phyloP scores from a whole-genome alignment of 2,888 invertebrate genomes.

The Tribolium freemani region DNA sequence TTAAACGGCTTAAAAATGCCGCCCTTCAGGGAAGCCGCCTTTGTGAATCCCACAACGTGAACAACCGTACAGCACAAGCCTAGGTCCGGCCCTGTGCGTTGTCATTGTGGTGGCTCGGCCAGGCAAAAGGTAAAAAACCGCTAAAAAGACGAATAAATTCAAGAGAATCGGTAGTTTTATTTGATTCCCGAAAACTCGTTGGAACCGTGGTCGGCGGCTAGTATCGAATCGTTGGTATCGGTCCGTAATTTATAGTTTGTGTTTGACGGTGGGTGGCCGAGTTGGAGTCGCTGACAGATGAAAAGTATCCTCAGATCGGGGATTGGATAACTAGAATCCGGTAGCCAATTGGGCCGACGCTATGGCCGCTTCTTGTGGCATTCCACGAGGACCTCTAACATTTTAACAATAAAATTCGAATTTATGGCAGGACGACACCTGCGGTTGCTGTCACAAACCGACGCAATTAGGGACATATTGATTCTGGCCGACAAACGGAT shows the following conservation, averaged over 20 bases:
- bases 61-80: too few species aligned
- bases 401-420: conserved; percentile 41
- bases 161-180: conserved; percentile 55
- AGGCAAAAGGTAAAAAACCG: not conserved
- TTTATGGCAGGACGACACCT: conserved; percentile 48
- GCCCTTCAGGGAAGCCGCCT: too few species aligned
- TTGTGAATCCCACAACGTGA: too few species aligned
- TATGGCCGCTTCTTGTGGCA: conserved; percentile 58
- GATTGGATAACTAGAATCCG: conserved; percentile 69
- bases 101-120: not conserved
- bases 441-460: conserved; percentile 43
- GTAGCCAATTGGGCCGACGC: conserved; percentile 68
- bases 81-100: not conserved
- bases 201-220: conserved; percentile 45
- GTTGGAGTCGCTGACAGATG: conserved; percentile 67
- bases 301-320: conserved; percentile 68
- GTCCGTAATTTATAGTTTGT: conserved; percentile 66
- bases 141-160: conserved; percentile 1
- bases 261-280: conserved; percentile 67
- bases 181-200: conserved; percentile 62
- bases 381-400: conserved; percentile 51
- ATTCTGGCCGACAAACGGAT: conserved; percentile 13
- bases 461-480: conserved; percentile 37
- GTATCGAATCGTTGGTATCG: conserved; percentile 63
- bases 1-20: too few species aligned